phyloP scores from a whole-genome alignment of 1,140 invertebrate genomes.

The Bicyclus anynana region DNA sequence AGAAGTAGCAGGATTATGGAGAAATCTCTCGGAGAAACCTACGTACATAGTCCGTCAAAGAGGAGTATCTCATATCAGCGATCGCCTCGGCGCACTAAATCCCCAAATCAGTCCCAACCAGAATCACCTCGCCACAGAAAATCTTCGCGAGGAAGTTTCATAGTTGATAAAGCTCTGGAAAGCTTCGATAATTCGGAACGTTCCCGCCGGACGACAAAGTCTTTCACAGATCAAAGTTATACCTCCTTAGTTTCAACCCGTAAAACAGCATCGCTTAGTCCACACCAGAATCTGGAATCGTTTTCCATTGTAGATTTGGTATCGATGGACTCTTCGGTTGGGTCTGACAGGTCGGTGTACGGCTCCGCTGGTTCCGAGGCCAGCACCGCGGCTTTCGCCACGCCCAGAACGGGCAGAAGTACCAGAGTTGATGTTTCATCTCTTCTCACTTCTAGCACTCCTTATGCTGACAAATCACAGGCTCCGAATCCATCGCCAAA shows the following conservation, averaged over 20 bases:
- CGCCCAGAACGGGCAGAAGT: slow-evolving; percentile 26
- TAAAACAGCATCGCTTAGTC: slow-evolving; percentile 28
- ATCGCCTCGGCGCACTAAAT: background rate
- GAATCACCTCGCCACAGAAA: slow-evolving; percentile 31
- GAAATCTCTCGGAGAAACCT: slow-evolving; percentile 27
- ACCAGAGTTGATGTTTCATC: background rate
- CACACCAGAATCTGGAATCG: slow-evolving; percentile 36
- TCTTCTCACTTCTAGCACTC: slow-evolving; percentile 45
- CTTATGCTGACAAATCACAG: slow-evolving; percentile 23
- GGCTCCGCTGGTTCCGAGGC: slow-evolving; percentile 34
- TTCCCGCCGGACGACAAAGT: slow-evolving; percentile 26
- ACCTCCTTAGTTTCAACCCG: slow-evolving; percentile 21
- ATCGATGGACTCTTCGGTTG: slow-evolving; percentile 44
- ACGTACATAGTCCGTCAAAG: background rate
- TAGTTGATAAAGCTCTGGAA: slow-evolving; percentile 44
- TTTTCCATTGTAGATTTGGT: slow-evolving; percentile 64
- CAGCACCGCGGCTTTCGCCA: slow-evolving; percentile 28
- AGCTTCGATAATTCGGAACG: slow-evolving; percentile 6
- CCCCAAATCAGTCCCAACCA: background rate
- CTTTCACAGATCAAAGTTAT: slow-evolving; percentile 30
- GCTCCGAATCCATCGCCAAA: background rate
- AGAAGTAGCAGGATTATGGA: slow-evolving; percentile 44
- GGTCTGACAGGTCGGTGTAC: slow-evolving; percentile 38
- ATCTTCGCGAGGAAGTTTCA: slow-evolving; percentile 37
- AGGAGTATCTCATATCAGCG: background rate